Evolutionary conservation across 2,113 vertebrate species (phyloP), one percentile per base, ranked within the genome.

Genomic region (Grallaria varia): DNA sequence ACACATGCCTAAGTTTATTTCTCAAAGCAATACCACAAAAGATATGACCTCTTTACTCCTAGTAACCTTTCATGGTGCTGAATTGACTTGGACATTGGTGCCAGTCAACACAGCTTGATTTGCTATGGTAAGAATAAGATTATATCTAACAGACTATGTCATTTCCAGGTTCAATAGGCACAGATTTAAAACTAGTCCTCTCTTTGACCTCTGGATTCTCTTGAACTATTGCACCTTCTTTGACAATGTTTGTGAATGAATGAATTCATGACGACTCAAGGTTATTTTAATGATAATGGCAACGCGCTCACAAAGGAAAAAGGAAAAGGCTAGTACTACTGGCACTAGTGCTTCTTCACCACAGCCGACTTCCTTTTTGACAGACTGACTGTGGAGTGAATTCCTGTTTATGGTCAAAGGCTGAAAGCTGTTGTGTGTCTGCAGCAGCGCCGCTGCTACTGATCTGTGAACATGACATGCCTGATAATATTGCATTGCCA

Each of bases 281-380:
- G 98, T 97, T 98, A 99, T 99, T 99, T 98, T 99, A 97, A 98
- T 99, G 98, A 98, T 98, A 99, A 99, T 99, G 96, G 98, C 92
- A 95, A 87, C 3, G 59, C 5, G 9, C 95, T 97, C 97, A 98
- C 98, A 98, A 97, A 96, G 95, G 96, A 89, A 96, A 85, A 98
- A 97, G 97, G 98, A 97, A 97, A 97, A 96, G 98, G 95, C 96
- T 91, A 96, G 95, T 94, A 92, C 81, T 97, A 89, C 95, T 93
- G 91, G 97, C 96, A 93, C 87, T 71, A 96, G 88, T 87, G 97
- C 96, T 96, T 97, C 97, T 97, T 97, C 94, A 96, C 97, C 91
- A 94, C 96, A 98, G 97, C 96, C 90, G 79, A 98, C 98, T 98
- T 98, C 98, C 98, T 98, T 98, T 98, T 97, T 98, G 97, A 98